Evolutionary conservation across 1,140 invertebrate genomes (phyloP).

Genomic region (Antheraea pernyi): DNA sequence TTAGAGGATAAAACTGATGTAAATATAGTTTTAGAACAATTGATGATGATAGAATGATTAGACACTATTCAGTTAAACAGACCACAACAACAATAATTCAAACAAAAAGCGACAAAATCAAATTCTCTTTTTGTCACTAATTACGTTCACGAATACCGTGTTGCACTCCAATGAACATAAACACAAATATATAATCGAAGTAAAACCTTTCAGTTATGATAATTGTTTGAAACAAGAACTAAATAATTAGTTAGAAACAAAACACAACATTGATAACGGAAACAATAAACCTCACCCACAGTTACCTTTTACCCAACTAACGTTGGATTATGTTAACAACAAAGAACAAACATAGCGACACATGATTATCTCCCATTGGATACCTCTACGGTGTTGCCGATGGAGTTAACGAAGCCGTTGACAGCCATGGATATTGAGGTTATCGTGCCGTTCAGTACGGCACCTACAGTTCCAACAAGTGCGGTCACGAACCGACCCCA

Average conservation of each 20-base stretch:
- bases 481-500: conserved; percentile 58
- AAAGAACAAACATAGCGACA: conserved; percentile 10
- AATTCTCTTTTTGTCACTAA: no score
- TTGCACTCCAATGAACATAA: no score
- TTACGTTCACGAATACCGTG: no score
- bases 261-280: not conserved
- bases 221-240: not conserved
- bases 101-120: no score
- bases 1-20: no score
- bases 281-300: not conserved
- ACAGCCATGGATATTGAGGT: conserved; percentile 46
- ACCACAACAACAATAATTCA: no score
- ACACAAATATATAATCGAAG: no score
- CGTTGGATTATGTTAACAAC: conserved; percentile 6
- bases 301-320: not conserved
- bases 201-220: no score
- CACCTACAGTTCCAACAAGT: conserved; percentile 60
- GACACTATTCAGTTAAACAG: no score
- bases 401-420: conserved; percentile 62
- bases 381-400: conserved; percentile 69
- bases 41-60: no score
- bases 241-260: not conserved
- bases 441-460: conserved; percentile 55
- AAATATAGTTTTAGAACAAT: no score
- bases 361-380: conserved; percentile 44